A percentile compares a stretch with the other conserved stretches of the same genome.
These are phyloP conservation scores for Schrankia costaestrigalis DNA, from an alignment of 2,888 invertebrate genomes.

Conservation along the genomic window DNA sequence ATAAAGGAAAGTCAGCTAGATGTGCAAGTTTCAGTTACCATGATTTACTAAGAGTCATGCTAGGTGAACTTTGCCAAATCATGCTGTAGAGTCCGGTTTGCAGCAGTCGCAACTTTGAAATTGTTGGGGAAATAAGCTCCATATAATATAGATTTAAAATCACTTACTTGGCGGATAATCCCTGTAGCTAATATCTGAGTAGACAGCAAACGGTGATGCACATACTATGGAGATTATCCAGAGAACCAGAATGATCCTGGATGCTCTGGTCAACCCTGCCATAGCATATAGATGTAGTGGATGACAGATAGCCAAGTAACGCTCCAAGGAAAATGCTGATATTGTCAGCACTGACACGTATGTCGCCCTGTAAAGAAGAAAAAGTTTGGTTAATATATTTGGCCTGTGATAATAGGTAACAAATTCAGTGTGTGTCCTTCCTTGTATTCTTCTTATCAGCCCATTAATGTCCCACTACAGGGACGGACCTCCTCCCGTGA, in stretches of 20 bases:
- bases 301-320: conserved; percentile 92
- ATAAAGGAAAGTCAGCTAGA: no score
- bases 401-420: no score
- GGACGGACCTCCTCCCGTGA: no score
- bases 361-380: conserved; percentile 83
- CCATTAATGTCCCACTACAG: background rate
- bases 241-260: conserved; percentile 87
- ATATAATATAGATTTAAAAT: background rate
- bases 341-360: conserved; percentile 95
- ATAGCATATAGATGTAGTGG: conserved; percentile 91
- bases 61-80: no score
- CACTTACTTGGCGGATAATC: conserved; percentile 85
- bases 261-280: conserved; percentile 88
- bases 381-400: background rate
- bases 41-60: no score
- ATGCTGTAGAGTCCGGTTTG: no score
- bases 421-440: no score
- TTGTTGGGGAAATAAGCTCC: background rate
- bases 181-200: conserved; percentile 87
- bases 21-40: no score
- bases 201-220: conserved; percentile 88
- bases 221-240: conserved; percentile 89
- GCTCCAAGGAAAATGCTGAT: conserved; percentile 93
- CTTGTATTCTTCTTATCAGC: background rate
- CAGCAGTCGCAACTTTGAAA: no score